phyloP scores from a whole-genome alignment of 1,140 invertebrate species.

The Atta colombica region DNA sequence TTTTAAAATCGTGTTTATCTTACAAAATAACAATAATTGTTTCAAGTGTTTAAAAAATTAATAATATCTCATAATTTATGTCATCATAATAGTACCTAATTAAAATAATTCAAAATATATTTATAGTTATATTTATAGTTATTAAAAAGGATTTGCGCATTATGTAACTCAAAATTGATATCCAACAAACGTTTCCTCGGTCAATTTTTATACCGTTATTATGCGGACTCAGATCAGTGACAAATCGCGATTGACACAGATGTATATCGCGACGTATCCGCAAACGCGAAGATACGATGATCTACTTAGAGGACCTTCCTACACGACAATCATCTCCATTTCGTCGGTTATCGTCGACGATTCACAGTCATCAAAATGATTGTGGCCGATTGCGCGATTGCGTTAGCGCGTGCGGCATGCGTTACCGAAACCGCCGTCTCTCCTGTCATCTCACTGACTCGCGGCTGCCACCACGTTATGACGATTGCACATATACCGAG shows the following conservation, averaged over 20 bases:
- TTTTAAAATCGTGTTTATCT: not conserved
- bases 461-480: constrained; percentile 1
- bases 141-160: not conserved
- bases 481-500: constrained; percentile 31
- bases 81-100: not conserved
- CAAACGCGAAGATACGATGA: constrained; percentile 60
- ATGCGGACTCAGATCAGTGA: constrained; percentile 38
- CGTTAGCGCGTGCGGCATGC: constrained; percentile 78
- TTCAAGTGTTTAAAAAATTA: not conserved
- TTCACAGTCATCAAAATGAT: constrained; percentile 85
- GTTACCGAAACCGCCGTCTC: constrained; percentile 41
- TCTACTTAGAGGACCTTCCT: constrained; percentile 83
- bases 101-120: not conserved
- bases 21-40: not conserved
- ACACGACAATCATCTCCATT: constrained; percentile 85
- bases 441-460: constrained; percentile 12
- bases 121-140: not conserved
- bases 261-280: constrained; percentile 75
- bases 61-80: not conserved
- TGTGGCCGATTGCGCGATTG: constrained; percentile 85
- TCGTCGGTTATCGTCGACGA: constrained; percentile 81
- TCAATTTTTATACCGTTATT: not conserved
- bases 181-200: not conserved
- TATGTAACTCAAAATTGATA: not conserved
- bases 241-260: constrained; percentile 83